These are phyloP conservation scores for Megaceryle torquata DNA, from an alignment of 2,113 vertebrate species.

Conservation along the genomic window DNA sequence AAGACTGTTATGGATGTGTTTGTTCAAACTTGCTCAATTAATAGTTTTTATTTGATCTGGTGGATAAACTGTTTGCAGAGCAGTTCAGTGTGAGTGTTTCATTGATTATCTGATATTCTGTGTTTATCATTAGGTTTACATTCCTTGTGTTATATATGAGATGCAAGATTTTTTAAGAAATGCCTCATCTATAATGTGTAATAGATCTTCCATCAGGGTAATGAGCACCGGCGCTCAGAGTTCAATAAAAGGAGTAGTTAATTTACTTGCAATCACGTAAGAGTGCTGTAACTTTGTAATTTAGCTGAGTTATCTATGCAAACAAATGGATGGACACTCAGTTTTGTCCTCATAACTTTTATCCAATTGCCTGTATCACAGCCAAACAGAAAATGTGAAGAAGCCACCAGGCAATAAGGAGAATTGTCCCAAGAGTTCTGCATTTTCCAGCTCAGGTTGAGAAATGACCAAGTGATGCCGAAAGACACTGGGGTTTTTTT, in stretches of 20 bases:
- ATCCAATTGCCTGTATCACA: not conserved
- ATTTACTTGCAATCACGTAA: not conserved
- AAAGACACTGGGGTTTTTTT: not conserved
- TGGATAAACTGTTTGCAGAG: slow-evolving; percentile 61
- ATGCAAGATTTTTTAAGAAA: slow-evolving; percentile 34
- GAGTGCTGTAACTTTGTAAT: not conserved
- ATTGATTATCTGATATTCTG: slow-evolving; percentile 54
- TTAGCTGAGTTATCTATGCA: not conserved
- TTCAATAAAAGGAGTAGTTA: not conserved
- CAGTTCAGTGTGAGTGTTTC: slow-evolving; percentile 25
- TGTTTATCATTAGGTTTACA: slow-evolving; percentile 32
- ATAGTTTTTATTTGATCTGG: slow-evolving; percentile 66
- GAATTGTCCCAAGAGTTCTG: not conserved
- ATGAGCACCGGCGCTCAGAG: not conserved
- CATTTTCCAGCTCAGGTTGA: not conserved
- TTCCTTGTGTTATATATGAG: not conserved
- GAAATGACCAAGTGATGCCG: not conserved
- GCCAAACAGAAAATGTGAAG: not conserved
- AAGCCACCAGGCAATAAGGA: not conserved
- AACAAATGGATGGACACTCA: not conserved
- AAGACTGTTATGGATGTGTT: slow-evolving; percentile 60
- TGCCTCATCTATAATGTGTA: slow-evolving; percentile 12
- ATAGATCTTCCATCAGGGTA: slow-evolving; percentile 16
- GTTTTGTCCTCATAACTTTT: not conserved
- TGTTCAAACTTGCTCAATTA: slow-evolving; percentile 64